Conservation (phyloP, 2,113 vertebrate species). For the Ceratotherium simum region DNA sequence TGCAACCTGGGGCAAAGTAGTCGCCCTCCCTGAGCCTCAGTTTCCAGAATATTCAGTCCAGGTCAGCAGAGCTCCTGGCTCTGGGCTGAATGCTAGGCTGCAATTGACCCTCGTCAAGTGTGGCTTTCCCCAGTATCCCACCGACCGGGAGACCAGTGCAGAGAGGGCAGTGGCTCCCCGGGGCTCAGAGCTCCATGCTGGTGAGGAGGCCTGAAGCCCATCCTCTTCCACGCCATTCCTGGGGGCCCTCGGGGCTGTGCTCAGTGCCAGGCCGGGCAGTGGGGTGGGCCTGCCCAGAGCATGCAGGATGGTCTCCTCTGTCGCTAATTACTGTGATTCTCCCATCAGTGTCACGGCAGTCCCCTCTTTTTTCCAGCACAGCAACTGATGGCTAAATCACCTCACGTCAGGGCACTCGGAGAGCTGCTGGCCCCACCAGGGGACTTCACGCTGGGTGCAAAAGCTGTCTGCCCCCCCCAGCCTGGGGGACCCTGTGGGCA, state of each 20-base stretch:
- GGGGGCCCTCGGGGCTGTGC: not conserved
- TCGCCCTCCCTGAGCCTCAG: not conserved
- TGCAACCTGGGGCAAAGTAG: not conserved
- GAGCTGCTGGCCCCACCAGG: not conserved
- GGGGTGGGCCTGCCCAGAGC: not conserved
- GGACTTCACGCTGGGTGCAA: not conserved
- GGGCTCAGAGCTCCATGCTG: not conserved
- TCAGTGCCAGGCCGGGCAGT: too few species aligned
- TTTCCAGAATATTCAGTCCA: not conserved
- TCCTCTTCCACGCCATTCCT: not conserved
- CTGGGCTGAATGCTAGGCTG: not conserved
- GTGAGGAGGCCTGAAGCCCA: not conserved
- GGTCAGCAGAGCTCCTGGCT: not conserved
- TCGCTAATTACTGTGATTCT: not conserved
- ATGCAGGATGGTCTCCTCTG: not conserved
- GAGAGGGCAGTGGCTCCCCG: fast-evolving
- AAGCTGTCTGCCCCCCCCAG: not conserved
- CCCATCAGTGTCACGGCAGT: not conserved
- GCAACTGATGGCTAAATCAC: not conserved
- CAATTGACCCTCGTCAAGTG: not conserved
- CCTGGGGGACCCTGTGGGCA: not conserved
- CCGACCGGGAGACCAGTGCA: not conserved
- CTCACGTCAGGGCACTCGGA: not conserved
- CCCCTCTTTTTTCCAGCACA: not conserved
- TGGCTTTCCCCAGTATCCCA: not conserved